Evolutionary conservation across 2,888 invertebrate species (phyloP).

Genomic region (Sinhomidia bicolor): DNA sequence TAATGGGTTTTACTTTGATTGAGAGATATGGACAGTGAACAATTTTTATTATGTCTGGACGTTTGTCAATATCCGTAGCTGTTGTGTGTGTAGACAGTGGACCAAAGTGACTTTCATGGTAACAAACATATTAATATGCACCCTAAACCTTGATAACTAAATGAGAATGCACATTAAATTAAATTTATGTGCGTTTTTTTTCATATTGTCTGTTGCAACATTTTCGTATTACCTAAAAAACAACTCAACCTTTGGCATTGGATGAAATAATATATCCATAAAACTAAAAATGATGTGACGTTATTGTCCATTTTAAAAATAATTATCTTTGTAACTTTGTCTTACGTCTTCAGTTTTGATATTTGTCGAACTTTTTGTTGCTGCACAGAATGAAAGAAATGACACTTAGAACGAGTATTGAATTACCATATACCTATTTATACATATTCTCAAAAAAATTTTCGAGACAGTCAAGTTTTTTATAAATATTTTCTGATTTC

Average conservation of each 20-base stretch:
- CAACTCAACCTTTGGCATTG: slow-evolving; percentile 16
- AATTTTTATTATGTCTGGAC: slow-evolving; percentile 40
- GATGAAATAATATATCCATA: neutral
- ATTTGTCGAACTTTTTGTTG: too few relatives aligned
- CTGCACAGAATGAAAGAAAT: too few relatives aligned
- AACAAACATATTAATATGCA: neutral
- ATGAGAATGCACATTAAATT: too few relatives aligned
- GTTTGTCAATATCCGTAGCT: slow-evolving; percentile 27
- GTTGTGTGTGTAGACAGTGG: neutral
- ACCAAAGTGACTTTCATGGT: neutral
- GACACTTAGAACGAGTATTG: too few relatives aligned
- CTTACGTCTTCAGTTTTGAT: too few relatives aligned
- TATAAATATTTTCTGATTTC: too few relatives aligned
- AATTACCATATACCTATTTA: too few relatives aligned
- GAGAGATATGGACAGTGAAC: neutral
- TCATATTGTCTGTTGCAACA: neutral
- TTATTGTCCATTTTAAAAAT: slow-evolving; percentile 19
- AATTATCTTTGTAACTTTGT: too few relatives aligned
- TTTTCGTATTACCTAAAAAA: neutral
- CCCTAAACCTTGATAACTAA: too few relatives aligned
- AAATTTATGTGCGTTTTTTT: neutral
- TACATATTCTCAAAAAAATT: too few relatives aligned
- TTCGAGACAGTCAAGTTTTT: too few relatives aligned
- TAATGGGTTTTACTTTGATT: neutral
- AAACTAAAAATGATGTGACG: neutral